phyloP scores from a whole-genome alignment of 2,113 vertebrate genomes.

The Lasiurus borealis region DNA sequence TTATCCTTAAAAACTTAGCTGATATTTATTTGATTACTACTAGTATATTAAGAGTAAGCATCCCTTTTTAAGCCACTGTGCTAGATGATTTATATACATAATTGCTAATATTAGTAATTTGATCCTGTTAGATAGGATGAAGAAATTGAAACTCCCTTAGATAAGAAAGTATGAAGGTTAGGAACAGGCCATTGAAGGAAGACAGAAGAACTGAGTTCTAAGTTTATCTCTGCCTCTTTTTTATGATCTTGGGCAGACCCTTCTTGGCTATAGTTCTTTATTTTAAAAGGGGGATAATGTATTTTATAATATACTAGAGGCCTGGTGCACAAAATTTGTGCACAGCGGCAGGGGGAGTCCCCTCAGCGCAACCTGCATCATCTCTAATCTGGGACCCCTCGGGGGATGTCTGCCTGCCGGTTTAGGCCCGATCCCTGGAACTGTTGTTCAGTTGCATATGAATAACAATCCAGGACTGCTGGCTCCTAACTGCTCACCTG shows the following conservation, averaged over 20 bases:
- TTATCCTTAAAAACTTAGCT: slow-evolving; percentile 20
- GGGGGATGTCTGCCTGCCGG: no score
- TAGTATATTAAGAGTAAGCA: not conserved
- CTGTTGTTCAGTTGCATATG: no score
- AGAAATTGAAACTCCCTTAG: slow-evolving; percentile 9
- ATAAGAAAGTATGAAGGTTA: not conserved
- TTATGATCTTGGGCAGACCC: not conserved
- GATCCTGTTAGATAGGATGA: not conserved
- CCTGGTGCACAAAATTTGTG: no score
- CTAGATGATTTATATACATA: not conserved
- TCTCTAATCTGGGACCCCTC: no score
- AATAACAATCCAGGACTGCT: no score
- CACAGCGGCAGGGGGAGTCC: no score
- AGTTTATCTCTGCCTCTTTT: not conserved
- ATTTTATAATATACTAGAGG: not conserved
- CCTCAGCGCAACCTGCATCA: no score
- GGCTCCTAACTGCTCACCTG: no score
- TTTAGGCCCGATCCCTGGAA: no score
- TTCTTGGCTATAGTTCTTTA: slow-evolving; percentile 15
- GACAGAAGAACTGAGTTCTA: not conserved
- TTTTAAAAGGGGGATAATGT: slow-evolving; percentile 2
- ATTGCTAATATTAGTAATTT: slow-evolving; percentile 36
- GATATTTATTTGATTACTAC: not conserved
- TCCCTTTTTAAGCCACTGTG: slow-evolving; percentile 20
- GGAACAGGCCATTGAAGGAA: not conserved